Conservation (phyloP, 2,113 vertebrate species). For the Orcinus orca region DNA sequence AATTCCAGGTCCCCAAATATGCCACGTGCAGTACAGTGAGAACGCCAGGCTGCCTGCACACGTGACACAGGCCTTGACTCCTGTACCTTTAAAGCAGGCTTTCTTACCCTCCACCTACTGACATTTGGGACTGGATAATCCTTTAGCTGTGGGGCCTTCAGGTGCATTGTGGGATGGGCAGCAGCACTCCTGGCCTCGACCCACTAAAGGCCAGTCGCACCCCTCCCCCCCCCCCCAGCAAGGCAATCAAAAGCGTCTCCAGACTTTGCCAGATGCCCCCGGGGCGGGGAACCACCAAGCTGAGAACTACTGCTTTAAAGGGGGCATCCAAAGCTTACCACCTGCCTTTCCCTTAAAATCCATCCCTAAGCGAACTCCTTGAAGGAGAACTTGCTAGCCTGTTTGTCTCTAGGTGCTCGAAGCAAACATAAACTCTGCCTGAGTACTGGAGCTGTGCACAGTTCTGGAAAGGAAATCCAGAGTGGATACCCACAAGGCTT, state of each 20-base stretch:
- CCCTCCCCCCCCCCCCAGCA: neutral
- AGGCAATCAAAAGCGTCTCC: neutral
- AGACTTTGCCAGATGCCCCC: neutral
- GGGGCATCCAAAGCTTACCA: neutral
- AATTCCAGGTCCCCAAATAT: conserved; percentile 40
- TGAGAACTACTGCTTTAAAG: neutral
- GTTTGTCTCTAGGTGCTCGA: conserved; percentile 22
- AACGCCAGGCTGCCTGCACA: neutral
- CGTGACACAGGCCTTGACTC: rapidly evolving
- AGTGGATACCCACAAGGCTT: conserved; percentile 52
- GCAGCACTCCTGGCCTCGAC: neutral
- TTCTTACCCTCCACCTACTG: neutral
- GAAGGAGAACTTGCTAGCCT: conserved; percentile 30
- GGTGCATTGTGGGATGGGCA: neutral
- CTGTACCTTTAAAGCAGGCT: neutral
- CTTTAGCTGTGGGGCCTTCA: neutral
- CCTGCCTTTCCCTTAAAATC: conserved; percentile 37
- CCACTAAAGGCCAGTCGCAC: neutral
- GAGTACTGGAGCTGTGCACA: conserved; percentile 31
- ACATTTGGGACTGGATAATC: neutral
- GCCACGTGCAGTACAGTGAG: neutral
- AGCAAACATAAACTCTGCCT: conserved; percentile 39
- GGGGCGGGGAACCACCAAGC: neutral
- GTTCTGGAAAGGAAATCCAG: conserved; percentile 56
- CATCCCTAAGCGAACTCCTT: conserved; percentile 18